Evolutionary conservation across 2,113 vertebrate species (phyloP).

Genomic region (Thunnus maccoyii): DNA sequence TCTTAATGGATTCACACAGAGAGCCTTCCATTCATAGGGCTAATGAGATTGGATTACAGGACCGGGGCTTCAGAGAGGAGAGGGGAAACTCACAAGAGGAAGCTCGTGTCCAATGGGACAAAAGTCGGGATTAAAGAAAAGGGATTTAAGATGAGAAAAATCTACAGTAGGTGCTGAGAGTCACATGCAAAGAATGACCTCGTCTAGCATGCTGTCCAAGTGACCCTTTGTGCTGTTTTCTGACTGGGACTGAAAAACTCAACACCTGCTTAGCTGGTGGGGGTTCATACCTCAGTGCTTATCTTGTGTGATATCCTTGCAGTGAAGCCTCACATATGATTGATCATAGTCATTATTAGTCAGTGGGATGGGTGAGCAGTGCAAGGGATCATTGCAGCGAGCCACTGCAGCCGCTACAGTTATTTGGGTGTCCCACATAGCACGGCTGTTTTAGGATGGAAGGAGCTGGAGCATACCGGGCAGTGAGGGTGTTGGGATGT

Average conservation of each 20-base stretch:
- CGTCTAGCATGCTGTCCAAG: neutral
- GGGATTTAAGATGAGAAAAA: conserved; percentile 39
- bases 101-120: conserved; percentile 23
- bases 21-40: conserved; percentile 73
- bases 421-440: conserved; percentile 39
- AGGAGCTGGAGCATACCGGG: conserved; percentile 7
- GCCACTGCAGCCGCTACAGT: conserved; percentile 24
- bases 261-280: conserved; percentile 62
- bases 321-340: conserved; percentile 61
- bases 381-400: conserved; percentile 37
- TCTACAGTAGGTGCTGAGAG: neutral
- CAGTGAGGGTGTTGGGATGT: neutral
- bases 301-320: conserved; percentile 53
- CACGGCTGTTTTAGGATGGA: conserved; percentile 40
- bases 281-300: conserved; percentile 45
- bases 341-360: conserved; percentile 71
- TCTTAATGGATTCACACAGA: conserved; percentile 78
- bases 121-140: conserved; percentile 4
- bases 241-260: conserved; percentile 25
- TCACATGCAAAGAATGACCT: conserved; percentile 42
- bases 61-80: conserved; percentile 46
- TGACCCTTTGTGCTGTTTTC: conserved; percentile 28
- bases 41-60: conserved; percentile 81
- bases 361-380: conserved; percentile 49
- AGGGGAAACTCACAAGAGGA: conserved; percentile 54